Percentiles rank a stretch among this genome's conserved stretches.
Conservation (phyloP, 2,797 vertebrate genomes). For the Neosalanx taihuensis region DNA sequence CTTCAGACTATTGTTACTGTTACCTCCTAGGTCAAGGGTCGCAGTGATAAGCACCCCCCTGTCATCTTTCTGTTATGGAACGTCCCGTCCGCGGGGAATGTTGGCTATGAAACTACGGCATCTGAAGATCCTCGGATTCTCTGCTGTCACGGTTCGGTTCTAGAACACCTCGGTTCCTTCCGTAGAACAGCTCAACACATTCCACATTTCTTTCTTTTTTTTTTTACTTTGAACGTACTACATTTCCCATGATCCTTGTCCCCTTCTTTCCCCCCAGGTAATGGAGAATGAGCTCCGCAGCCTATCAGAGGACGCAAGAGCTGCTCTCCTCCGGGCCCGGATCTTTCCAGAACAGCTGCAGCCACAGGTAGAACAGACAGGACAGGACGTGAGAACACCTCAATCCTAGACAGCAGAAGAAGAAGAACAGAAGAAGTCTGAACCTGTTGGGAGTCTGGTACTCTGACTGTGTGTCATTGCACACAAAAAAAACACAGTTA, state of each 20-base stretch:
- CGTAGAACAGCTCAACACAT: not conserved
- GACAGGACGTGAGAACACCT: not conserved
- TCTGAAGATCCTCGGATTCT: conserved; percentile 80
- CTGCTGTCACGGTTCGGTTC: conserved; percentile 79
- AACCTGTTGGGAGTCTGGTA: not conserved
- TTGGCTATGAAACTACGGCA: conserved; percentile 81
- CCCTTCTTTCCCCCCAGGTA: conserved; percentile 65
- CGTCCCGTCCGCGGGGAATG: conserved; percentile 69
- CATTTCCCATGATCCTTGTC: not conserved
- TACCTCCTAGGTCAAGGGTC: conserved; percentile 68
- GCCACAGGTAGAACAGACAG: not conserved
- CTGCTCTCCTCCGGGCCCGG: conserved; percentile 64
- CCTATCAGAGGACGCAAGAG: conserved; percentile 59
- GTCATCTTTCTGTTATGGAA: conserved; percentile 75
- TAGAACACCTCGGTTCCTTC: not conserved
- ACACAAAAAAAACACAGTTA: not conserved
- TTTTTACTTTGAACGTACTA: not conserved
- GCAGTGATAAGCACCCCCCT: conserved; percentile 75
- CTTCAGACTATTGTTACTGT: not conserved
- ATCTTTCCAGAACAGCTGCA: conserved; percentile 60
- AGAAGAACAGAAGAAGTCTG: not conserved
- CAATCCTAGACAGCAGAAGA: not conserved
- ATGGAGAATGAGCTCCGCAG: conserved; percentile 67
- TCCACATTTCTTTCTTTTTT: not conserved
- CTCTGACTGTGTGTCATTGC: not conserved